A percentile compares a stretch with the other conserved stretches of the same genome.
These are phyloP conservation scores for Carapus acus DNA, from an alignment of 2,797 vertebrate species.

Conservation along the genomic window DNA sequence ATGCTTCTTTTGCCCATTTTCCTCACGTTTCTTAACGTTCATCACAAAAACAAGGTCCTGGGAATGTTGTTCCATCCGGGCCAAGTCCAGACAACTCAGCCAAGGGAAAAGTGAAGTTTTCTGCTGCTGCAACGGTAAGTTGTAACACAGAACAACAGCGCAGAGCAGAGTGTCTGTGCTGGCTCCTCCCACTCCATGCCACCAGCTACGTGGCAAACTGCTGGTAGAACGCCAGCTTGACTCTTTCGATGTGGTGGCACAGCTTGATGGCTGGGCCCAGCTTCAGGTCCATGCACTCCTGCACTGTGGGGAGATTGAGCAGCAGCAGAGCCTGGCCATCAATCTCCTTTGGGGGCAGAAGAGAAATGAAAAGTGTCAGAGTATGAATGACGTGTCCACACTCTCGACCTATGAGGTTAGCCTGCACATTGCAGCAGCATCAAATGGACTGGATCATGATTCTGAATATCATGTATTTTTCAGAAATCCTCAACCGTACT, in stretches of 20 bases:
- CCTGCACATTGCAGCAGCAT: no score
- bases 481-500: no score
- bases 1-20: neutral
- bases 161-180: conserved; percentile 23
- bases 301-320: conserved; percentile 94
- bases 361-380: no score
- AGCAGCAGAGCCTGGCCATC: conserved; percentile 95
- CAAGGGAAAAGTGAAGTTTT: conserved; percentile 40
- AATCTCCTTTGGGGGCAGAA: conserved; percentile 82
- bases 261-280: conserved; percentile 96
- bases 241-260: conserved; percentile 97
- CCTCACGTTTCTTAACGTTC: neutral
- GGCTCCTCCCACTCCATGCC: conserved; percentile 40
- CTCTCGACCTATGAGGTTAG: no score
- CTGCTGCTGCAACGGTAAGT: conserved; percentile 37
- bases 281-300: conserved; percentile 99
- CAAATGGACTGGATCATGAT: no score
- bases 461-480: no score
- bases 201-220: conserved; percentile 87
- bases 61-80: conserved; percentile 11
- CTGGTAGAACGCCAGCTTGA: conserved; percentile 98
- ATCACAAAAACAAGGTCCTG: conserved; percentile 2
- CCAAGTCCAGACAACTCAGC: conserved; percentile 30
- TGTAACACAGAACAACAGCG: conserved; percentile 16
- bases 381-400: no score